Evolutionary conservation across 2,797 vertebrate genomes (phyloP).

Genomic region (Cyclopterus lumpus): DNA sequence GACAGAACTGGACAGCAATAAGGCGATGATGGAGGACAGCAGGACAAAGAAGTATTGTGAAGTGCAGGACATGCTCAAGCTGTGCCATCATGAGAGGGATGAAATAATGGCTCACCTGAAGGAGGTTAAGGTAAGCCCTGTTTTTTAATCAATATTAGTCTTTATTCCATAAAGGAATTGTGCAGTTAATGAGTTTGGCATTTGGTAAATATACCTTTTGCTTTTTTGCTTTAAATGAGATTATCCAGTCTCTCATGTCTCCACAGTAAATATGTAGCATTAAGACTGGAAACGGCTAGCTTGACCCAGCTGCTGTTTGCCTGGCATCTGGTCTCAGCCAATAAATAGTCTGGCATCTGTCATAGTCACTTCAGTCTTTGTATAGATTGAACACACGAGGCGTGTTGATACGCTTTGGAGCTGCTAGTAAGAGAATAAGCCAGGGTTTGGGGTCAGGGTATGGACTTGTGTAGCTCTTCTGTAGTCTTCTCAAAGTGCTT

Average conservation of each 20-base stretch:
- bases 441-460: too few relatives aligned
- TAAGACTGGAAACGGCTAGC: neutral
- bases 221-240: neutral
- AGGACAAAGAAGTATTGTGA: slow-evolving; percentile 78
- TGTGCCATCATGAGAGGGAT: slow-evolving; percentile 85
- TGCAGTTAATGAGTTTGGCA: slow-evolving; percentile 1
- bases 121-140: slow-evolving; percentile 85
- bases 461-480: too few relatives aligned
- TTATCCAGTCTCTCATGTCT: neutral
- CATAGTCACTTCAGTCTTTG: neutral
- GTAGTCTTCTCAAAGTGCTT: too few relatives aligned
- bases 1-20: slow-evolving; percentile 85
- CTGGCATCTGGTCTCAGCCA: neutral
- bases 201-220: neutral
- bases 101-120: slow-evolving; percentile 84
- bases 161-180: neutral
- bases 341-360: neutral
- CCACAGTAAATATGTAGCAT: neutral
- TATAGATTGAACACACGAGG: neutral
- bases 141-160: neutral
- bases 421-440: neutral
- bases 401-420: neutral
- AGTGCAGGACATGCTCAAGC: slow-evolving; percentile 82
- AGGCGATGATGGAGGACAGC: slow-evolving; percentile 76
- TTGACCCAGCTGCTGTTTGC: neutral